phyloP scores from a whole-genome alignment of 2,888 invertebrate species.

The Exephanes ischioxanthus region DNA sequence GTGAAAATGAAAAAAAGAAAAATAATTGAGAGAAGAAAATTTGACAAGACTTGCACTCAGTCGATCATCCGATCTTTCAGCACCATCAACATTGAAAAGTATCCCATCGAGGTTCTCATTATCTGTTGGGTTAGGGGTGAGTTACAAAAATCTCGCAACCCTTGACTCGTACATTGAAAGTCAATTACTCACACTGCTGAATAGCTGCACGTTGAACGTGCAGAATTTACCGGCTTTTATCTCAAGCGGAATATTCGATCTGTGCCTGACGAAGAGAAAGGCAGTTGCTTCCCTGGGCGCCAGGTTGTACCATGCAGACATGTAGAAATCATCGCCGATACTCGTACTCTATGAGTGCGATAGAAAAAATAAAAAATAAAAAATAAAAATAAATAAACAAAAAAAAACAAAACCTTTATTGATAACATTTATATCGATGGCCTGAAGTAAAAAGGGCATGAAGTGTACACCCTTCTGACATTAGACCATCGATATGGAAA shows the following conservation, averaged over 20 bases:
- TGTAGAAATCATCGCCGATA: conserved; percentile 59
- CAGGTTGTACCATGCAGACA: conserved; percentile 63
- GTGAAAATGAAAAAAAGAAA: neutral
- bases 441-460: neutral
- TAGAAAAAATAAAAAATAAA: neutral
- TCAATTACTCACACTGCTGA: conserved; percentile 48
- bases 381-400: no score
- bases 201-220: conserved; percentile 58
- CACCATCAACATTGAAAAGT: conserved; percentile 73
- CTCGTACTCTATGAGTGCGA: conserved; percentile 56
- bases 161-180: neutral
- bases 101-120: conserved; percentile 73
- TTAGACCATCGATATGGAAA: neutral
- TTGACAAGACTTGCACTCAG: neutral
- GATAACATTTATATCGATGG: neutral
- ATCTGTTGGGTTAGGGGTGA: conserved; percentile 61
- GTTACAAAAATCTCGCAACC: neutral
- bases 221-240: conserved; percentile 67
- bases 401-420: neutral
- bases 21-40: no score
- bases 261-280: conserved; percentile 59
- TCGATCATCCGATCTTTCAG: conserved; percentile 53
- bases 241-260: conserved; percentile 57
- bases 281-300: conserved; percentile 54
- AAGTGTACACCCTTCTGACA: neutral